Conservation (phyloP, 1,140 invertebrate species). For the Papilio helenus region DNA sequence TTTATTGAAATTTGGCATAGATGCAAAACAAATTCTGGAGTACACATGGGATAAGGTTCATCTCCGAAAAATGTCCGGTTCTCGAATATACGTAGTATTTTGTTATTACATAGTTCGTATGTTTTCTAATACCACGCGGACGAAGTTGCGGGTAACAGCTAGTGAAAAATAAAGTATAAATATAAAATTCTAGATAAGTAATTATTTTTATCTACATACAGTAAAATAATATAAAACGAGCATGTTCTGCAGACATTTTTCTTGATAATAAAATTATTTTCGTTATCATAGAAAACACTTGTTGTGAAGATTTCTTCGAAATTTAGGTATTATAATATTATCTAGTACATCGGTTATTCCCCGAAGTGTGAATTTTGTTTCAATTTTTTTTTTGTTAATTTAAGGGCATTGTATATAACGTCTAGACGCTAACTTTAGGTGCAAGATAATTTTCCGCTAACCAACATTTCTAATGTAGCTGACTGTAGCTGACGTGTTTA, state of each 20-base stretch:
- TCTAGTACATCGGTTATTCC: conserved; percentile 20
- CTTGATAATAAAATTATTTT: background rate
- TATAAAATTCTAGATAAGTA: background rate
- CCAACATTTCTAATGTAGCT: too few species aligned
- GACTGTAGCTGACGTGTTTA: too few species aligned
- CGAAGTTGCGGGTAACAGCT: too few species aligned
- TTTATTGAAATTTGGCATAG: too few species aligned
- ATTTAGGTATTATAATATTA: background rate
- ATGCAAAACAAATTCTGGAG: too few species aligned
- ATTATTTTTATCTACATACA: background rate
- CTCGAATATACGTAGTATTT: too few species aligned
- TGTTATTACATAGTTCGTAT: too few species aligned
- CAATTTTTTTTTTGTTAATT: background rate
- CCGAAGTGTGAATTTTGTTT: background rate
- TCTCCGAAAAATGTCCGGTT: too few species aligned
- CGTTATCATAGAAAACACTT: conserved; percentile 4
- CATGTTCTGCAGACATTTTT: conserved; percentile 1
- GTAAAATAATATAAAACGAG: background rate
- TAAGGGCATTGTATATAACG: background rate
- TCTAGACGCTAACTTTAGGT: background rate
- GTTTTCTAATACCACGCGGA: too few species aligned
- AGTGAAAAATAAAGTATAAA: background rate
- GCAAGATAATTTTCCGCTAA: too few species aligned
- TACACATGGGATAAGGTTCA: too few species aligned
- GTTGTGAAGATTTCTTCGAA: conserved; percentile 1